Percentiles rank a stretch among this genome's conserved stretches.
Evolutionary conservation across 2,797 vertebrate genomes (phyloP).

Genomic region (Acanthornis magna): DNA sequence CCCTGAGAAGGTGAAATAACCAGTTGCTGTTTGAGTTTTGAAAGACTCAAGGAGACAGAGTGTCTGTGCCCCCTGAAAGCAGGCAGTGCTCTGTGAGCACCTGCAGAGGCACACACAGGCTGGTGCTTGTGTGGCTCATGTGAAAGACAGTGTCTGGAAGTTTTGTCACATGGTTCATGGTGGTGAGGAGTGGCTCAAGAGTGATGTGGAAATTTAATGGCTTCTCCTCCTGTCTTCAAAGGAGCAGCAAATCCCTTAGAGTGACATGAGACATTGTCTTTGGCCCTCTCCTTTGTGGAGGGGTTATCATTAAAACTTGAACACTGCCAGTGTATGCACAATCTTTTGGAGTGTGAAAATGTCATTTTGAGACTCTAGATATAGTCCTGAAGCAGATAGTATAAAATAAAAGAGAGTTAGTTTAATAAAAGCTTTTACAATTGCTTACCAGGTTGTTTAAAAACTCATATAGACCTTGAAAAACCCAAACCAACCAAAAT

Average conservation of each 20-base stretch:
- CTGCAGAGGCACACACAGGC: background rate
- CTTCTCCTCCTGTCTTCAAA: background rate
- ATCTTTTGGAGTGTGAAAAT: background rate
- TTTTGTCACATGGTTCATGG: background rate
- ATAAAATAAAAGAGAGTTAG: background rate
- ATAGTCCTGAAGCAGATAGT: background rate
- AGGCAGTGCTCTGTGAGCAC: background rate
- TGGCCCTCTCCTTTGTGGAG: background rate
- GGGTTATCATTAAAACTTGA: background rate
- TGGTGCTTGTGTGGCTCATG: background rate
- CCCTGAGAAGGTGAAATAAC: background rate
- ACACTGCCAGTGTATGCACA: background rate
- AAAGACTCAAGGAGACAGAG: background rate
- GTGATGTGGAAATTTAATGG: background rate
- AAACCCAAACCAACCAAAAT: background rate
- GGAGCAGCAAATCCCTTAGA: background rate
- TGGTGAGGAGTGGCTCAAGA: background rate
- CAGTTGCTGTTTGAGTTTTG: background rate
- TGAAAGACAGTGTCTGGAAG: background rate
- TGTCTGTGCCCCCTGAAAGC: background rate
- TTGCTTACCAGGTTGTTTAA: background rate
- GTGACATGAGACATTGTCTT: background rate
- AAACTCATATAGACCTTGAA: background rate
- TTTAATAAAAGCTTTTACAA: background rate
- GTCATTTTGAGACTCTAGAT: background rate